Conservation (phyloP, 2,888 invertebrate genomes). For the Alcis repandata region DNA sequence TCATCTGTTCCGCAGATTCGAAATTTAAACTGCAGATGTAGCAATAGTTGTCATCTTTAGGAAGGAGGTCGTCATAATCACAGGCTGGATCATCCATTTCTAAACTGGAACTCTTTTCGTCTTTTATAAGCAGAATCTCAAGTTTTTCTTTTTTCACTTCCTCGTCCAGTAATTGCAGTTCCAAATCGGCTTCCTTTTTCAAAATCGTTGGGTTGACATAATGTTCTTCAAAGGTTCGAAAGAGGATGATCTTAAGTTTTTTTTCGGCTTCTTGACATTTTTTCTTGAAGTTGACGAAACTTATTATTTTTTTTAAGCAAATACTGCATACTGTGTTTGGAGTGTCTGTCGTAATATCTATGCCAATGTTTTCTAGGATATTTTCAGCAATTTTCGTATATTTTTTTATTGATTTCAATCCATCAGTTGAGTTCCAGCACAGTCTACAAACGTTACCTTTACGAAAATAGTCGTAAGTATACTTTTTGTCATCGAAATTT, state of each 20-base stretch:
- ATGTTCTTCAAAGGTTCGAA: not conserved
- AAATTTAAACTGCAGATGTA: slow-evolving; percentile 68
- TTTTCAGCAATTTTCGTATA: not conserved
- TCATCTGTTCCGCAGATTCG: slow-evolving; percentile 53
- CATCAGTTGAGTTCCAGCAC: slow-evolving; percentile 1
- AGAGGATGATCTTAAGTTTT: slow-evolving; percentile 4
- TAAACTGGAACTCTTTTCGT: not conserved
- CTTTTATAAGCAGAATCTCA: slow-evolving; percentile 6
- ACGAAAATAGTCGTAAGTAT: not conserved
- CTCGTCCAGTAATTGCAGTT: not conserved
- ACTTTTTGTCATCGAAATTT: not conserved
- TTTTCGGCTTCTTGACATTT: not conserved
- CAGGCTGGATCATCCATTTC: slow-evolving; percentile 3
- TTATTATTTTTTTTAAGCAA: slow-evolving; percentile 1
- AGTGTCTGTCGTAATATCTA: not conserved
- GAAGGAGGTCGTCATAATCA: not conserved
- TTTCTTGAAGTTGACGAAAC: slow-evolving; percentile 6
- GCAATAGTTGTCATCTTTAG: slow-evolving; percentile 55
- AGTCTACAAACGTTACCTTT: slow-evolving; percentile 5
- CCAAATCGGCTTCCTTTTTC: not conserved
- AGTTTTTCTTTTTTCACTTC: slow-evolving; percentile 11
- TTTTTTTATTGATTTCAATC: not conserved
- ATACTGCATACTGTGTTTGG: slow-evolving; percentile 4
- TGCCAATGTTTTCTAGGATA: slow-evolving; percentile 5
- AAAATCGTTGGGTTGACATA: not conserved